Base-by-base conservation (phyloP, 2,797 vertebrate genomes). In the Epinephelus coioides region DNA sequence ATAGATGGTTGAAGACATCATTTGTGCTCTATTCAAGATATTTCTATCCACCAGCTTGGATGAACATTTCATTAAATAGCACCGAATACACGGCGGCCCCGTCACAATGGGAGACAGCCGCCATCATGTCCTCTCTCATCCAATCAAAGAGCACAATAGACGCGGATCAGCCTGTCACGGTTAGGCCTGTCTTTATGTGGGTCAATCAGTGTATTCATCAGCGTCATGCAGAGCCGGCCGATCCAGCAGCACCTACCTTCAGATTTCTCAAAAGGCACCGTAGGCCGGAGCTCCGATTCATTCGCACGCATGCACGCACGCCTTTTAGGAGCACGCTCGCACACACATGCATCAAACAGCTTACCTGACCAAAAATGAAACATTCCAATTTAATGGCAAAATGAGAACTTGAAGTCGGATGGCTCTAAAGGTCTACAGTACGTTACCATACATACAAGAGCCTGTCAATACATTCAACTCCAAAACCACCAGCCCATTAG, bases 141-240 rank as follows among this genome's bases (percentile, higher is more conserved):
- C 92, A 95, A 91, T 93, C 94, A 92, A 79, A 86, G 64, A 83
- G 77, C 89, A 91, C 90, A 94, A 93, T 84, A 68, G 86, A 78
- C 9, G 70, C 63, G 55, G 77, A 88, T 87, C 85, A 76, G 90
- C 80, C 83, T 59, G 86, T 88, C 88, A 73, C 76, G 60, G 83
- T 82, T 77, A 70, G 69, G 75, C 82, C 82, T 69, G 76, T 88
- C 83, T 83, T 88, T 73, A 84, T 83, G 81, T 89, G 84, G 79
- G 82, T 90, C 94, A 94, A 93, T 95, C 93, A 94, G 87, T 71
- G 92, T 78, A 85, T 88, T 93, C 92, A 93, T 95, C 92, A 95
- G 88, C 86, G 76, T 90, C 92, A 92, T 90, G 93, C 89, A 85
- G 92, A 71, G 93, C 78, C 59, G 55, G 78, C 78, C 69, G 50